Base-by-base conservation (phyloP, 2,888 invertebrate genomes). In the Acanthopleura granulata region DNA sequence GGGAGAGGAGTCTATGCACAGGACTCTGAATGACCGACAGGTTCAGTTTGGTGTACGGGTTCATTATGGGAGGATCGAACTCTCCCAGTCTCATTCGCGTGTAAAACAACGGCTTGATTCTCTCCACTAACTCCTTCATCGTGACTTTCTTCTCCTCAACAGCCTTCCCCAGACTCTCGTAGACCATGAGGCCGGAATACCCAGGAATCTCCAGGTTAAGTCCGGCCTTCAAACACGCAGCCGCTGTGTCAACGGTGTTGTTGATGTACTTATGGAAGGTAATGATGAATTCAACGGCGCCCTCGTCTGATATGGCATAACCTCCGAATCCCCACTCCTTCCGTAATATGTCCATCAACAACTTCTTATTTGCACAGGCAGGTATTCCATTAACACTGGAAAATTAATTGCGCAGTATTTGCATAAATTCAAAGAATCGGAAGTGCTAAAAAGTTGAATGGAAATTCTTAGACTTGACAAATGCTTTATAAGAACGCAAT, bases 51-150 rank as follows among this genome's bases (percentile, higher is more conserved):
- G 74, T 74, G 77, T 87, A 88, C 0, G 88, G 88, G 77, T 87
- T 88, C 85, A 86, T 85, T 57, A 75, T 72, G 1, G 82, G 82
- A 0, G 87, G 87, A 74, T 87, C 87, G 78, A 87, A 87, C 75
- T 86, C 86, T n/a, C 87, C 87, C 3, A 87, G 80, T 74, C 85
- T 78, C 86, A 87, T 86, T 76, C 87, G 79, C 22, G 86, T 86
- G 75, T 86, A 83, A 78, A 87, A 86, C 30, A 87, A 76, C 15
- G 85, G 85, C 62, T 84, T 86, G 18, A 57, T 22, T 57, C 57
- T 18, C 22, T 57, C 12, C 3, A 22, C 22, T n/a, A 57, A n/a
- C 3, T n/a, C 18, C 57, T 57, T 22, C 22, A n/a, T 18, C n/a
- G 57, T 57, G n/a, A 57, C 57, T 57, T 57, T 57, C 18, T 18